phyloP scores from a whole-genome alignment of 2,888 invertebrate species.

The Phyllotreta cruciferae region DNA sequence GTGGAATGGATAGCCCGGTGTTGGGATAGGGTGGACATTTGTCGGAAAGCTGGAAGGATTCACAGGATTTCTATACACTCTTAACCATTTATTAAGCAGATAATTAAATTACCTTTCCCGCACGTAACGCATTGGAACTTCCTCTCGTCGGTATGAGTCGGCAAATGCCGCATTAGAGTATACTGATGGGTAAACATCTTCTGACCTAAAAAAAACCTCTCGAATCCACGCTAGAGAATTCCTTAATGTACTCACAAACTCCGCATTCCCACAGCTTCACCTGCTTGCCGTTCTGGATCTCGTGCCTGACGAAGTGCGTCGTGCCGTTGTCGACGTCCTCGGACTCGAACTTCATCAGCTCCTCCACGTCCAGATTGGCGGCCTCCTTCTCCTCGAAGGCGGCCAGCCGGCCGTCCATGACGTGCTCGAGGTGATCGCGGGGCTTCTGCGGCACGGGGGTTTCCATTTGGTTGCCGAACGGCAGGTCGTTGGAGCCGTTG shows the following conservation, averaged over 20 bases:
- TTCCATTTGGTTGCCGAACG: constrained; percentile 37
- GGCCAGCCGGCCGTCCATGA: not conserved
- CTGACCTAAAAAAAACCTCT: constrained; percentile 62
- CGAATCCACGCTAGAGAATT: not conserved
- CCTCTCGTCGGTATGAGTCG: constrained; percentile 78
- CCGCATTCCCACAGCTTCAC: constrained; percentile 78
- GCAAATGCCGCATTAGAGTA: constrained; percentile 76
- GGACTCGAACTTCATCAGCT: not conserved
- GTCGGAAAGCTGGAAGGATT: constrained; percentile 65
- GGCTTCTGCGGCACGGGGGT: constrained; percentile 19
- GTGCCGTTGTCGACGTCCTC: constrained; percentile 24
- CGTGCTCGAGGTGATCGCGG: not conserved
- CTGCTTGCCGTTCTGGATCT: constrained; percentile 71
- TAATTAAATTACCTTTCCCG: constrained; percentile 65
- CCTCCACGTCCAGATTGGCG: constrained; percentile 12
- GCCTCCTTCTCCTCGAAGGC: constrained; percentile 26
- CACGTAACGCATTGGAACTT: constrained; percentile 78
- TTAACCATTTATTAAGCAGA: not conserved
- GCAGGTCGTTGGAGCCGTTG: constrained; percentile 33
- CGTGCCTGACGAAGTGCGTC: constrained; percentile 72
- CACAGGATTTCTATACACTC: not conserved
- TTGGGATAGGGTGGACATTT: constrained; percentile 78
- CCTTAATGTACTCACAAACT: constrained; percentile 66
- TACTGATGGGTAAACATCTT: constrained; percentile 80
- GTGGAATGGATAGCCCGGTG: constrained; percentile 82